Conservation (phyloP, 2,888 invertebrate species). For the Aleiodes testaceus region DNA sequence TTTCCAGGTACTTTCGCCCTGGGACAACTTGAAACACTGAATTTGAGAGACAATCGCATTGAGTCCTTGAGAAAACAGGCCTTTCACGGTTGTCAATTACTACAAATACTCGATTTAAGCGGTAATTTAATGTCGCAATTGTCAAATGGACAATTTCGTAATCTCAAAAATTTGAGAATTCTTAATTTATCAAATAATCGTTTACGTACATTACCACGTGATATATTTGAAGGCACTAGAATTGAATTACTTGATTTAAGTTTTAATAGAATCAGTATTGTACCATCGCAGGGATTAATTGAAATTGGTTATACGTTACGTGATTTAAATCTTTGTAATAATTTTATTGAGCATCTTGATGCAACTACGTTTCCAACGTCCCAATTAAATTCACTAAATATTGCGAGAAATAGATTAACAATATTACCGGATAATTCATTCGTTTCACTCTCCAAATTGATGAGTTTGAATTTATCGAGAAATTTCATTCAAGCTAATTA, state of each 20-base stretch:
- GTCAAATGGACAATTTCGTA: conserved; percentile 86
- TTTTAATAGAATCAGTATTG: conserved; percentile 84
- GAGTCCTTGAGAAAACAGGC: conserved; percentile 83
- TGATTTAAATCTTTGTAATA: conserved; percentile 84
- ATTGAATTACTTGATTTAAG: conserved; percentile 87
- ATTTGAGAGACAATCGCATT: conserved; percentile 84
- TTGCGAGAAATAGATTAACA: conserved; percentile 87
- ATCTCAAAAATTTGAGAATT: conserved; percentile 82
- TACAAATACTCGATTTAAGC: conserved; percentile 87
- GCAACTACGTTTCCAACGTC: conserved; percentile 90
- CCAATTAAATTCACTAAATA: conserved; percentile 83
- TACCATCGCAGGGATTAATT: conserved; percentile 84
- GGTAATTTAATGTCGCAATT: conserved; percentile 84
- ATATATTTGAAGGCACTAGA: conserved; percentile 85
- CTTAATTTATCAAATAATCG: conserved; percentile 83
- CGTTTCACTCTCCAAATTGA: conserved; percentile 84
- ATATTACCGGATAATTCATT: conserved; percentile 92
- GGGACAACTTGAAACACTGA: conserved; percentile 79
- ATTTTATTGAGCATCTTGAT: conserved; percentile 89
- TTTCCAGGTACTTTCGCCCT: conserved; percentile 83
- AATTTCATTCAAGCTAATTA: conserved; percentile 85
- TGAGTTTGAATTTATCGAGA: conserved; percentile 86
- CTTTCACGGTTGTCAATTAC: conserved; percentile 82
- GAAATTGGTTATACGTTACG: conserved; percentile 87
- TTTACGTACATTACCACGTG: conserved; percentile 83